Conservation (phyloP, 1,140 invertebrate species). For the Pemphigus obesinymphae region DNA sequence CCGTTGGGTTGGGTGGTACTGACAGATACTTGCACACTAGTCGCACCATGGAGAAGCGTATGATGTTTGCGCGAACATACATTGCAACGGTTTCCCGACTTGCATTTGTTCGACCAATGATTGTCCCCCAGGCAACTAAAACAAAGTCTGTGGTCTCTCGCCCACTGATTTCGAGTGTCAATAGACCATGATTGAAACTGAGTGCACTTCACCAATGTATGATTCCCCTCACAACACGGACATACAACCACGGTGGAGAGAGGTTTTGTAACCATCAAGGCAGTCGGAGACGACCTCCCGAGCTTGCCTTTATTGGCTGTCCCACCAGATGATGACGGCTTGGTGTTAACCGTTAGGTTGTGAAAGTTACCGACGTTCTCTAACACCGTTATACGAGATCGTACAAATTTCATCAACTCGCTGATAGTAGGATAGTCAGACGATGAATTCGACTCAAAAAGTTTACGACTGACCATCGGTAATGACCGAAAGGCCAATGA, state of each 20-base stretch:
- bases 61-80: not conserved
- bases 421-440: not conserved
- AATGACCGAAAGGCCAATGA: not conserved
- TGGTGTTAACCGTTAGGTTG: no score
- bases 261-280: not conserved
- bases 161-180: not conserved
- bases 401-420: not conserved
- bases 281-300: no score
- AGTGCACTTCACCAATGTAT: not conserved
- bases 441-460: not conserved
- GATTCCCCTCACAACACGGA: not conserved
- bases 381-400: not conserved
- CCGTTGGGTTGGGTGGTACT: not conserved
- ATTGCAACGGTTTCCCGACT: not conserved
- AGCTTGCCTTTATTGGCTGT: not conserved
- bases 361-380: not conserved
- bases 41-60: not conserved
- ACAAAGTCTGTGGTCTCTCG: not conserved
- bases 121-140: not conserved
- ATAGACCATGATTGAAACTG: not conserved
- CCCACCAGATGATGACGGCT: no score
- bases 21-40: not conserved
- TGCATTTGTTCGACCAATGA: not conserved
- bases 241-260: not conserved
- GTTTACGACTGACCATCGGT: not conserved